phyloP scores from a whole-genome alignment of 2,797 vertebrate species.

The Artibeus jamaicensis region DNA sequence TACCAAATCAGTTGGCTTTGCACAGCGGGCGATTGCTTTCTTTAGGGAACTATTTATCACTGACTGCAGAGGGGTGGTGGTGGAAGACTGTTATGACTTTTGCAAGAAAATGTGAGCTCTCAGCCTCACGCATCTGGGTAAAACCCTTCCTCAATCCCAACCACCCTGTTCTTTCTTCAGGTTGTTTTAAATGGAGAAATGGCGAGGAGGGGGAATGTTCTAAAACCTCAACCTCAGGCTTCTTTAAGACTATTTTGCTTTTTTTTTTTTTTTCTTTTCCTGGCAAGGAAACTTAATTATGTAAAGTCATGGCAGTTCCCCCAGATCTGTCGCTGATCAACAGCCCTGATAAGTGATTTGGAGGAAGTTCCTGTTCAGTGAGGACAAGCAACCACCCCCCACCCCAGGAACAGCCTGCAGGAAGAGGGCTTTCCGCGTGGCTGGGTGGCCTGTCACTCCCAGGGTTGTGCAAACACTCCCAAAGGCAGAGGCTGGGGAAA shows the following conservation, averaged over 20 bases:
- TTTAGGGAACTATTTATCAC: not conserved
- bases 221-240: slow-evolving; percentile 18
- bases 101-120: slow-evolving; percentile 19
- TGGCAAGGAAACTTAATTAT: slow-evolving; percentile 55
- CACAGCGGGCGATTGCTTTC: slow-evolving; percentile 27
- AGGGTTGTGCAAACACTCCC: slow-evolving; percentile 33
- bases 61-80: not conserved
- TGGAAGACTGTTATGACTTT: slow-evolving; percentile 43
- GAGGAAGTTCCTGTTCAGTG: slow-evolving; percentile 32
- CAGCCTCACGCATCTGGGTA: not conserved
- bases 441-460: not conserved
- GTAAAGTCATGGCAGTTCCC: slow-evolving; percentile 44
- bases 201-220: not conserved
- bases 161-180: slow-evolving; percentile 19
- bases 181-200: slow-evolving; percentile 6
- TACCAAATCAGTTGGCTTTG: not conserved
- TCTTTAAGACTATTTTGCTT: slow-evolving; percentile 18
- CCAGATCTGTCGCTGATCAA: slow-evolving; percentile 7
- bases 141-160: not conserved
- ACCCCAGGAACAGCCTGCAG: not conserved
- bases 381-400: slow-evolving; percentile 7
- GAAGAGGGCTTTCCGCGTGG: not conserved
- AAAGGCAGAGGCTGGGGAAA: not conserved
- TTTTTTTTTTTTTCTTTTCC: slow-evolving; percentile 42
- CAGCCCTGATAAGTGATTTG: slow-evolving; percentile 34